phyloP scores from a whole-genome alignment of 2,797 vertebrate species.

The Sparus aurata region DNA sequence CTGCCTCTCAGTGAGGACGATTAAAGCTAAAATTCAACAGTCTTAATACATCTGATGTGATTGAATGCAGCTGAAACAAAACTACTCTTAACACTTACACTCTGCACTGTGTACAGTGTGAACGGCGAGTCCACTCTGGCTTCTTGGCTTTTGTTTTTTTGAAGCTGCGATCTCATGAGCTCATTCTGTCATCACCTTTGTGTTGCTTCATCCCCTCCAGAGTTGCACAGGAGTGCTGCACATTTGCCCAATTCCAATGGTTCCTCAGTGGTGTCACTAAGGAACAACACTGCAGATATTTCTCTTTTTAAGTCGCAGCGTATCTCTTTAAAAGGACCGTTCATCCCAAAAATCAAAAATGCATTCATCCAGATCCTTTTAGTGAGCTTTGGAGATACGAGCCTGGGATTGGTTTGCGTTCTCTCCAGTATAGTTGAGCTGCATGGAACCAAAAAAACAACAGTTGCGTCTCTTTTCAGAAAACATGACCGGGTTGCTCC shows the following conservation, averaged over 20 bases:
- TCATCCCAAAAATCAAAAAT: no score
- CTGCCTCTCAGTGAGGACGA: background rate
- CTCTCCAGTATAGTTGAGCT: no score
- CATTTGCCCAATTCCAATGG: conserved; percentile 39
- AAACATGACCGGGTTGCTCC: no score
- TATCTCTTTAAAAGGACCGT: background rate
- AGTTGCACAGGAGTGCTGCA: background rate
- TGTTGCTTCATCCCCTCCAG: conserved; percentile 29
- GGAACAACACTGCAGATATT: background rate
- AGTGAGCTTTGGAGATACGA: no score
- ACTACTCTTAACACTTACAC: background rate
- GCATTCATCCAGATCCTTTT: no score
- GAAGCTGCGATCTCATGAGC: conserved; percentile 19
- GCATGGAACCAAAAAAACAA: no score
- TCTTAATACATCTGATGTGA: background rate
- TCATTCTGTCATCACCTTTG: conserved; percentile 10
- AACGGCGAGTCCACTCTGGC: background rate
- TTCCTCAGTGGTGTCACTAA: background rate
- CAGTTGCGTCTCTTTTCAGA: no score
- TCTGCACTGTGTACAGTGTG: background rate
- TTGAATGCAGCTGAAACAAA: background rate
- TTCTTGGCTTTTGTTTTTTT: conserved; percentile 21
- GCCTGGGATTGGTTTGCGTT: no score
- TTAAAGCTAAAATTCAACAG: background rate
- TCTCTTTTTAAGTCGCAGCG: background rate